Conservation (phyloP, 2,797 vertebrate species). For the Melanotaenia maccullochi region DNA sequence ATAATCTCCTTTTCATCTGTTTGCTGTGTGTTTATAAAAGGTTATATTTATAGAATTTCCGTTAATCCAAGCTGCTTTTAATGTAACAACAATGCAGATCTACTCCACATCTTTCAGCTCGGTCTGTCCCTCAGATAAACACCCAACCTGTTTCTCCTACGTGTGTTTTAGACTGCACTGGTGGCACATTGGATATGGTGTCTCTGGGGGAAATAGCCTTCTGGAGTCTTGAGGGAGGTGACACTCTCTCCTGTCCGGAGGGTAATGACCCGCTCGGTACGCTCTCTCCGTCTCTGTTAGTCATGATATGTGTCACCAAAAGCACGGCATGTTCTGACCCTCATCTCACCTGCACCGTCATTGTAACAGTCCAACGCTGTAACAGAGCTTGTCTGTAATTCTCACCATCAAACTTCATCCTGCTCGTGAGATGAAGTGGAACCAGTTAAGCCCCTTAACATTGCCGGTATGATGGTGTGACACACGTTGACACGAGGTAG, state of each 20-base stretch:
- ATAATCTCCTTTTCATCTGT: not conserved
- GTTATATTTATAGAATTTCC: not conserved
- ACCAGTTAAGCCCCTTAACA: slow-evolving; percentile 73
- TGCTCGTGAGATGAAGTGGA: slow-evolving; percentile 30
- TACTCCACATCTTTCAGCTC: slow-evolving; percentile 18
- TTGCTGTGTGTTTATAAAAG: not conserved
- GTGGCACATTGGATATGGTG: slow-evolving; percentile 82
- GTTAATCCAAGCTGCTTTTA: slow-evolving; percentile 9
- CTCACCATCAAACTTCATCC: slow-evolving; percentile 44
- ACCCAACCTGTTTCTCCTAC: slow-evolving; percentile 50
- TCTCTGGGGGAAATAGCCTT: slow-evolving; percentile 85
- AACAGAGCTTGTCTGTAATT: slow-evolving; percentile 31
- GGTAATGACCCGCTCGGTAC: slow-evolving; percentile 63
- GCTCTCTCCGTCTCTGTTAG: slow-evolving; percentile 41
- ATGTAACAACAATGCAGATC: slow-evolving; percentile 8
- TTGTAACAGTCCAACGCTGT: slow-evolving; percentile 34
- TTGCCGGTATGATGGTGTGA: slow-evolving; percentile 67
- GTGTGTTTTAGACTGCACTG: slow-evolving; percentile 81
- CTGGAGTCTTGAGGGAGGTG: slow-evolving; percentile 86
- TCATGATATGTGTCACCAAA: slow-evolving; percentile 53
- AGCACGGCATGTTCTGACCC: slow-evolving; percentile 67
- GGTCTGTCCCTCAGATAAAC: slow-evolving; percentile 12
- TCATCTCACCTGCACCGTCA: slow-evolving; percentile 54
- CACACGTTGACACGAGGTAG: slow-evolving; percentile 57
- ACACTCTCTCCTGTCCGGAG: slow-evolving; percentile 80